Conservation (phyloP, 1,140 invertebrate species). For the Planococcus citri region DNA sequence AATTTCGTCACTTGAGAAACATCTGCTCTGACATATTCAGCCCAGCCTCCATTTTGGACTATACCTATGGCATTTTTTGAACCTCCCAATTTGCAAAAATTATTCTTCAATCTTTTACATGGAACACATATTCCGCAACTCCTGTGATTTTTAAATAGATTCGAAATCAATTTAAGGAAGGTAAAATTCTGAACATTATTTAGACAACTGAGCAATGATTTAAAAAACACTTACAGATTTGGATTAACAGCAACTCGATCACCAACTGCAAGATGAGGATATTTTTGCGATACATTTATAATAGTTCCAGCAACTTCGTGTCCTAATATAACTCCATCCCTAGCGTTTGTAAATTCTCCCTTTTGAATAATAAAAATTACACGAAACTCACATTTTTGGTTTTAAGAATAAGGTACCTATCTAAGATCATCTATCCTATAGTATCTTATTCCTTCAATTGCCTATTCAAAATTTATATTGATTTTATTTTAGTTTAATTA, state of each 20-base stretch:
- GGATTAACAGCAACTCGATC: constrained; percentile 53
- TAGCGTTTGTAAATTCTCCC: constrained; percentile 25
- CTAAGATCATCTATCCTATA: too few species aligned
- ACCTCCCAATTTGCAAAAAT: constrained; percentile 44
- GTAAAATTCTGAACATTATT: background rate
- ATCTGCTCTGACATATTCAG: constrained; percentile 45
- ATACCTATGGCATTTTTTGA: constrained; percentile 52
- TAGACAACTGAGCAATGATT: too few species aligned
- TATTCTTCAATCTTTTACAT: constrained; percentile 46
- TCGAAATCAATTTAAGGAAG: background rate
- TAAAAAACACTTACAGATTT: constrained; percentile 38
- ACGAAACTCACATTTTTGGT: too few species aligned
- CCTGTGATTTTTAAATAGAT: constrained; percentile 28
- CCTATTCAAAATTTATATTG: too few species aligned
- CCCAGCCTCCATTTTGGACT: constrained; percentile 48
- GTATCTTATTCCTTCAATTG: too few species aligned
- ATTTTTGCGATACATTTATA: background rate
- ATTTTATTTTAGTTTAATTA: too few species aligned
- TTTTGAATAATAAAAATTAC: background rate
- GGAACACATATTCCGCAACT: constrained; percentile 45
- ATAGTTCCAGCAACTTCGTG: background rate
- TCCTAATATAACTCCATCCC: constrained; percentile 22
- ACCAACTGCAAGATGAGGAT: constrained; percentile 34
- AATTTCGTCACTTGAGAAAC: constrained; percentile 44
- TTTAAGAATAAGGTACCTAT: too few species aligned